Percentiles rank a stretch among this genome's conserved stretches.
phyloP scores from a whole-genome alignment of 2,888 invertebrate genomes.

The Ormyrus thymus region DNA sequence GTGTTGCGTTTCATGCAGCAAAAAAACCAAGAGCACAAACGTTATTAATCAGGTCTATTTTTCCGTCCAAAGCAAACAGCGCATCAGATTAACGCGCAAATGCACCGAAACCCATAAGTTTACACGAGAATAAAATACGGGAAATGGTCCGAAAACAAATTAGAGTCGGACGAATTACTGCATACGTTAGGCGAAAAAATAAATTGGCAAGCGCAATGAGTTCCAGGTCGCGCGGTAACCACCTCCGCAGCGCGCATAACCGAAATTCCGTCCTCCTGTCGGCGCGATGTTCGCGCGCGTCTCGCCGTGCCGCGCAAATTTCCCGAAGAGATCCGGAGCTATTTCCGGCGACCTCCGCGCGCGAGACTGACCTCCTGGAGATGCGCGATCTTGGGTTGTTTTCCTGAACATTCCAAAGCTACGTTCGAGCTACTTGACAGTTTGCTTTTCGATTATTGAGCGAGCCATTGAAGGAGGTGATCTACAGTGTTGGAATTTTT shows the following conservation, averaged over 20 bases:
- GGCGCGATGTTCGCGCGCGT: constrained; percentile 30
- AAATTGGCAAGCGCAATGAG: constrained; percentile 3
- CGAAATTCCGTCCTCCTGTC: constrained; percentile 35
- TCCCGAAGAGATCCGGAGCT: constrained; percentile 59
- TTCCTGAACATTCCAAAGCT: constrained; percentile 42
- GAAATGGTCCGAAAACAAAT: constrained; percentile 25
- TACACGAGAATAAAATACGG: too few species aligned
- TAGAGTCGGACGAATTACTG: background rate
- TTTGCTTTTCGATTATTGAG: background rate
- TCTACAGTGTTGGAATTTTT: too few species aligned
- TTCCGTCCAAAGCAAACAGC: too few species aligned
- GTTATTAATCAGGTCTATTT: too few species aligned
- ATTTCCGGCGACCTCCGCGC: constrained; percentile 63
- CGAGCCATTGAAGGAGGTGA: background rate
- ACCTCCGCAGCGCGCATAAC: background rate
- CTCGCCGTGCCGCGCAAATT: constrained; percentile 58
- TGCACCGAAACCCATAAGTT: too few species aligned
- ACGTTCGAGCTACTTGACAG: background rate
- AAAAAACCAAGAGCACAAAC: too few species aligned
- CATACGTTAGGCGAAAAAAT: constrained; percentile 6
- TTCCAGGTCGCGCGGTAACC: constrained; percentile 3
- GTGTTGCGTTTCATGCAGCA: too few species aligned
- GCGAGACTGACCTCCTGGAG: constrained; percentile 60
- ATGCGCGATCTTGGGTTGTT: constrained; percentile 60
- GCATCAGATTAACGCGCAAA: too few species aligned